phyloP scores from a whole-genome alignment of 2,888 invertebrate species.

The Drosophila barbarae region DNA sequence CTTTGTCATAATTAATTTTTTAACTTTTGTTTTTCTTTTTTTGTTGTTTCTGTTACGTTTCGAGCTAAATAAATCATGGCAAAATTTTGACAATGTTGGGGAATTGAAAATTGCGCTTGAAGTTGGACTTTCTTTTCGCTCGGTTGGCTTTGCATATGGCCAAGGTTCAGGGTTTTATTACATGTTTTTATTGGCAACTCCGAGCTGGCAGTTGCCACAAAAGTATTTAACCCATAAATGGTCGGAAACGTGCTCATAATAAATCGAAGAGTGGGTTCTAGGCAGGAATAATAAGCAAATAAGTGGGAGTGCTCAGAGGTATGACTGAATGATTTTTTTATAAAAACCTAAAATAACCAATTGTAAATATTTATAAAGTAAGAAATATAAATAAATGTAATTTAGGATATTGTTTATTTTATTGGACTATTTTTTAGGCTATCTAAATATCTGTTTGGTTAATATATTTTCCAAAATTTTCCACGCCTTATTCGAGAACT shows the following conservation, averaged over 20 bases:
- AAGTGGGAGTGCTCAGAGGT: neutral
- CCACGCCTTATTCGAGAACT: conserved; percentile 7
- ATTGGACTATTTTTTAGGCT: neutral
- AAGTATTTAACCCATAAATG: conserved; percentile 41
- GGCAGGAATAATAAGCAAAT: neutral
- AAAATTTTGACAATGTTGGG: conserved; percentile 34
- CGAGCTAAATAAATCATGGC: conserved; percentile 56
- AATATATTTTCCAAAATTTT: conserved; percentile 4
- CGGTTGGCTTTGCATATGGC: conserved; percentile 20
- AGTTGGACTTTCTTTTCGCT: conserved; percentile 64
- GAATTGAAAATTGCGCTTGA: conserved; percentile 44
- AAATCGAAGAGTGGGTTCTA: conserved; percentile 4
- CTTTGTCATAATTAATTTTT: conserved; percentile 62
- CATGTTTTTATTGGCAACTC: conserved; percentile 6
- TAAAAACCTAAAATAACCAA: neutral
- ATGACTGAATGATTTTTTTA: neutral
- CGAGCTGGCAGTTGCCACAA: neutral
- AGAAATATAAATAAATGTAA: neutral
- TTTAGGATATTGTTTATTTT: neutral
- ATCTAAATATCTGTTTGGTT: neutral
- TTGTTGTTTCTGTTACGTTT: conserved; percentile 25
- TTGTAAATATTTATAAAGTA: neutral
- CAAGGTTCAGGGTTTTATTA: conserved; percentile 38
- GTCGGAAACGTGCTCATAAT: conserved; percentile 42
- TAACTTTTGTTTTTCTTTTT: conserved; percentile 21